Evolutionary conservation across 1,140 invertebrate species (phyloP).

Genomic region (Hylyphantes graminicola): DNA sequence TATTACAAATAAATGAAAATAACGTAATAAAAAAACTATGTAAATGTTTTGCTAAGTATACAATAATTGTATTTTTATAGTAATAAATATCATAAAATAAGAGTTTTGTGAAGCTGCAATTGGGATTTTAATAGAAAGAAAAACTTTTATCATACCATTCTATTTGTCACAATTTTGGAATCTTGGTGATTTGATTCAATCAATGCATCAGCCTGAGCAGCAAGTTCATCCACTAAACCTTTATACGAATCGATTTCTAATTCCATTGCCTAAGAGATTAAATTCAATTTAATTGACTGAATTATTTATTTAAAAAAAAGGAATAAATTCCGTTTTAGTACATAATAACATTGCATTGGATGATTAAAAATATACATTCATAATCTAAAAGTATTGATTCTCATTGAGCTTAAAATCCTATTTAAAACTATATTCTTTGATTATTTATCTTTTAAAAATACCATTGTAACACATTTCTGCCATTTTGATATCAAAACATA

Average conservation of each 20-base stretch:
- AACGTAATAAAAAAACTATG: too few species aligned
- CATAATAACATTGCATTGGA: too few species aligned
- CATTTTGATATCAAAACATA: not conserved
- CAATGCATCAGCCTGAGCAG: slow-evolving; percentile 83
- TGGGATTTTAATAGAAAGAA: too few species aligned
- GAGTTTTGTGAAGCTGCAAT: not conserved
- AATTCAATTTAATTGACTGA: not conserved
- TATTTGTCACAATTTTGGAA: slow-evolving; percentile 80
- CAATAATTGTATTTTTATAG: not conserved
- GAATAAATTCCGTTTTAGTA: too few species aligned
- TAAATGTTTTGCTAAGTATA: too few species aligned
- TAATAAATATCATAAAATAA: not conserved
- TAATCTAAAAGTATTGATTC: too few species aligned
- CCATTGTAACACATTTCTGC: too few species aligned
- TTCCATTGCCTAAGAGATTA: slow-evolving; percentile 78
- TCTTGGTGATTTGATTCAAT: slow-evolving; percentile 77
- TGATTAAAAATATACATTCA: too few species aligned
- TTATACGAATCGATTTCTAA: slow-evolving; percentile 93
- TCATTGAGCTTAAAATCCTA: too few species aligned
- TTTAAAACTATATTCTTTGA: too few species aligned
- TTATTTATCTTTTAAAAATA: too few species aligned
- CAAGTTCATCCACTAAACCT: slow-evolving; percentile 92
- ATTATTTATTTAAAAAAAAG: not conserved
- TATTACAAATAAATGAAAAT: too few species aligned
- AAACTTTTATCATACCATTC: slow-evolving; percentile 72